A percentile compares a stretch with the other conserved stretches of the same genome.
Evolutionary conservation across 2,113 vertebrate species (phyloP).

Genomic region (Zosterops japonicus): DNA sequence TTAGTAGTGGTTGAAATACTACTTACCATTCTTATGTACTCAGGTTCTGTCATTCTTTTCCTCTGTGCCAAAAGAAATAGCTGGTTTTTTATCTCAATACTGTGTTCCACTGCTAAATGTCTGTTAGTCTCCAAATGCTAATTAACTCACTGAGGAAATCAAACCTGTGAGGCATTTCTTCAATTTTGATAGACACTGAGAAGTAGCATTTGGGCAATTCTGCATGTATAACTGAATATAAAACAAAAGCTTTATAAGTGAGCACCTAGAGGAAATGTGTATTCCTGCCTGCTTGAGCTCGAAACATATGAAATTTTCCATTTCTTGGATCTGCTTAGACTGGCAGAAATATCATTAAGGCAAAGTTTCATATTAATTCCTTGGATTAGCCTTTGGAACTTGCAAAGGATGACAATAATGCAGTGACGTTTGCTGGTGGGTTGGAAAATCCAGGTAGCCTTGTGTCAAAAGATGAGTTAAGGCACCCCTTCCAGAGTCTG

Average conservation of each 20-base stretch:
- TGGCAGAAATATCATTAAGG: background rate
- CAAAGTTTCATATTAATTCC: background rate
- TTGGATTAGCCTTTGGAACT: background rate
- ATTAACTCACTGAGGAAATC: constrained; percentile 11
- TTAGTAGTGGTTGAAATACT: background rate
- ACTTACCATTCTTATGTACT: background rate
- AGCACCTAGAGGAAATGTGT: background rate
- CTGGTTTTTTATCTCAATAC: background rate
- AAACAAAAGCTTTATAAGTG: background rate
- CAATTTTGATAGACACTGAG: background rate
- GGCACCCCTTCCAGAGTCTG: background rate
- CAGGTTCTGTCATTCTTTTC: background rate
- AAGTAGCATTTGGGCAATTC: background rate
- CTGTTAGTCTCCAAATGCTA: background rate
- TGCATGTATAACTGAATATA: background rate
- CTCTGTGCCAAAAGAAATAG: background rate
- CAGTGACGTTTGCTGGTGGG: background rate
- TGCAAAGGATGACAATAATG: background rate
- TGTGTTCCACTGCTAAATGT: background rate
- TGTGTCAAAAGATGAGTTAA: background rate
- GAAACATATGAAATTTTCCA: background rate
- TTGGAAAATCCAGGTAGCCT: background rate
- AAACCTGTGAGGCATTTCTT: background rate
- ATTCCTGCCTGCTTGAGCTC: background rate
- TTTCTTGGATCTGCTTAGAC: background rate